These are phyloP conservation scores for Chlamydotis undulata DNA, from an alignment of 2,113 vertebrate genomes.

Conservation along the genomic window DNA sequence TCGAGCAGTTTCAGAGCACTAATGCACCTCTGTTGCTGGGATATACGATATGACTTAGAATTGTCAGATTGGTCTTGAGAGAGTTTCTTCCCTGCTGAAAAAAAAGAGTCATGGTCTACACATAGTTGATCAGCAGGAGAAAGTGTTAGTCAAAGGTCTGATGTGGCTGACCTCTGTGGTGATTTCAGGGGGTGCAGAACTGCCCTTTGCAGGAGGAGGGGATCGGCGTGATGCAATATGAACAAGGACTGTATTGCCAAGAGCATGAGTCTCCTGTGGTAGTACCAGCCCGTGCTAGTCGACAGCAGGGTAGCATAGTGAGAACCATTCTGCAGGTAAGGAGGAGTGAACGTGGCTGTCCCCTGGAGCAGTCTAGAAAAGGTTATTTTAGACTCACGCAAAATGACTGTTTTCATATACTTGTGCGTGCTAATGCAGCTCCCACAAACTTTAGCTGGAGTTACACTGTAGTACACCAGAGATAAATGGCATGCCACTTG, in stretches of 20 bases:
- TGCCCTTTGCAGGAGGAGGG: not conserved
- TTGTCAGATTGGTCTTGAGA: not conserved
- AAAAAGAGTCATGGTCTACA: not conserved
- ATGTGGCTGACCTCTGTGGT: not conserved
- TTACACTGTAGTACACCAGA: not conserved
- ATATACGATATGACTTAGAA: not conserved
- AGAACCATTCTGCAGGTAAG: not conserved
- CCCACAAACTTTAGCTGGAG: not conserved
- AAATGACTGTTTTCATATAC: not conserved
- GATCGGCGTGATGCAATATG: accelerated
- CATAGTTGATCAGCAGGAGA: not conserved
- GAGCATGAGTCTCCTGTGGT: accelerated
- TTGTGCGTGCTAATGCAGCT: not conserved
- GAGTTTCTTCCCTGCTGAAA: not conserved
- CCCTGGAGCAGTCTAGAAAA: not conserved
- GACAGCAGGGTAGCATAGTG: not conserved
- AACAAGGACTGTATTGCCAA: not conserved
- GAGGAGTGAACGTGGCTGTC: not conserved
- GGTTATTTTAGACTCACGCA: not conserved
- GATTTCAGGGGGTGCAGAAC: not conserved
- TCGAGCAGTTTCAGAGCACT: not conserved
- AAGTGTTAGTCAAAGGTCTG: not conserved
- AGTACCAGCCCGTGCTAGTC: not conserved
- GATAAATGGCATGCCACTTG: not conserved
- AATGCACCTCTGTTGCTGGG: not conserved